Evolutionary conservation across 2,113 vertebrate genomes (phyloP).

Genomic region (Sinocyclocheilus anshuiensis): DNA sequence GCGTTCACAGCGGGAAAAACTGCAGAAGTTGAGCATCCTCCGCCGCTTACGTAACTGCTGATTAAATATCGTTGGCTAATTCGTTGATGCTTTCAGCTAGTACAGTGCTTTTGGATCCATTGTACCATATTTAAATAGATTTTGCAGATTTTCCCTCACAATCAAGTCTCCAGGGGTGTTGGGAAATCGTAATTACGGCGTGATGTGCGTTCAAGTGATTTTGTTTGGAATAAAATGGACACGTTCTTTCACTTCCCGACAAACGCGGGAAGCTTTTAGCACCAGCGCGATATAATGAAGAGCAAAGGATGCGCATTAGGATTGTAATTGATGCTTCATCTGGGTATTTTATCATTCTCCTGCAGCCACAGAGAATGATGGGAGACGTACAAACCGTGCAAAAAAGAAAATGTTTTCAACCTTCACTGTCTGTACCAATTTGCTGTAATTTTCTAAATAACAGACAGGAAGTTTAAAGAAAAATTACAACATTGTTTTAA

Average conservation of each 20-base stretch:
- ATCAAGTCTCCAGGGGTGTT: background rate
- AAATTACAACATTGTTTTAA: background rate
- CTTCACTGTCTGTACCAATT: background rate
- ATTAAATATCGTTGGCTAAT: background rate
- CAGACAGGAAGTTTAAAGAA: background rate
- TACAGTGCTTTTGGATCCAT: background rate
- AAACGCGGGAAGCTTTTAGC: background rate
- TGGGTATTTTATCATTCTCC: background rate
- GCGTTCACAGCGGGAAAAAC: background rate
- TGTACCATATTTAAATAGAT: background rate
- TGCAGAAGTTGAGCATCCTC: background rate
- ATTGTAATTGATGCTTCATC: background rate
- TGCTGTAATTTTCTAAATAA: background rate
- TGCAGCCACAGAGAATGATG: background rate
- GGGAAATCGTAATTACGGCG: background rate
- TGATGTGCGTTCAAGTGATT: background rate
- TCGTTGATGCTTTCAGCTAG: background rate
- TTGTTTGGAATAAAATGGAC: background rate
- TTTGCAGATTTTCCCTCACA: background rate
- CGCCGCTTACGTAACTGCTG: background rate
- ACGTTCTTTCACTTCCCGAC: background rate
- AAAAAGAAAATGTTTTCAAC: background rate
- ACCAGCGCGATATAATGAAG: background rate
- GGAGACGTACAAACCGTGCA: background rate
- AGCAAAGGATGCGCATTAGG: background rate